Evolutionary conservation across 37 sponge, comb jelly and placozoan species (phyloP).

Genomic region (Chondrilla cf. caribensis): DNA sequence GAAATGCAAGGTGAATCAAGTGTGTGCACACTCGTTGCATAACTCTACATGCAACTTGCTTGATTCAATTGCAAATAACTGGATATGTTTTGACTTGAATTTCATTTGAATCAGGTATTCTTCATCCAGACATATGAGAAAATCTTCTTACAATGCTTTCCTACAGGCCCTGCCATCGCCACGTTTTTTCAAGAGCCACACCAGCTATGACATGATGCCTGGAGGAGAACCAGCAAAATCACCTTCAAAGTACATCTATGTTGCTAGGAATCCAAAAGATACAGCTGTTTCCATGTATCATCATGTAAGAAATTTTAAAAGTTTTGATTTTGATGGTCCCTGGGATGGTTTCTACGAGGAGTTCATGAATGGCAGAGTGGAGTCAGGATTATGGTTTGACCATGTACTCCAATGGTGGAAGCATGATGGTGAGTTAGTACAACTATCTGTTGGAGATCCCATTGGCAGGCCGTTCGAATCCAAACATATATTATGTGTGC

Average conservation of each 20-base stretch:
- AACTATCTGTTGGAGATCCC: too few relatives aligned
- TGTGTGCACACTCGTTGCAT: too few relatives aligned
- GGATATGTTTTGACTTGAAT: too few relatives aligned
- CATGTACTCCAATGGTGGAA: constrained; percentile 38
- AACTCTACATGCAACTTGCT: neutral
- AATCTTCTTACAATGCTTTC: too few relatives aligned
- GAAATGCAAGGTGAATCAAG: neutral
- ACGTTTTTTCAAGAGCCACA: constrained; percentile 26
- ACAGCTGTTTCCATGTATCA: constrained; percentile 22
- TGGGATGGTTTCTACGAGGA: constrained; percentile 32
- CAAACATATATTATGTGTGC: too few relatives aligned
- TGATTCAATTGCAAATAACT: too few relatives aligned
- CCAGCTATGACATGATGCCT: constrained; percentile 14
- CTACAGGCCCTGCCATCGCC: constrained; percentile 12
- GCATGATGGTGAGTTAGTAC: constrained; percentile 16
- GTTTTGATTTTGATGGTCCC: neutral
- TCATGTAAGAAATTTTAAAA: neutral
- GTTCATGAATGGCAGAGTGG: constrained; percentile 13
- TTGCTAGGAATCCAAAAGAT: constrained; percentile 39
- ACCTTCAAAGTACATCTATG: constrained; percentile 37
- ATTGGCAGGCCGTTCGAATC: too few relatives aligned
- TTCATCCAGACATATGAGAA: too few relatives aligned
- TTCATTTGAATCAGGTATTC: too few relatives aligned
- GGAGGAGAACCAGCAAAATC: constrained; percentile 10
- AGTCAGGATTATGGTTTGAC: constrained; percentile 26